phyloP scores from a whole-genome alignment of 2,888 invertebrate species.

The Chalcis sispes region DNA sequence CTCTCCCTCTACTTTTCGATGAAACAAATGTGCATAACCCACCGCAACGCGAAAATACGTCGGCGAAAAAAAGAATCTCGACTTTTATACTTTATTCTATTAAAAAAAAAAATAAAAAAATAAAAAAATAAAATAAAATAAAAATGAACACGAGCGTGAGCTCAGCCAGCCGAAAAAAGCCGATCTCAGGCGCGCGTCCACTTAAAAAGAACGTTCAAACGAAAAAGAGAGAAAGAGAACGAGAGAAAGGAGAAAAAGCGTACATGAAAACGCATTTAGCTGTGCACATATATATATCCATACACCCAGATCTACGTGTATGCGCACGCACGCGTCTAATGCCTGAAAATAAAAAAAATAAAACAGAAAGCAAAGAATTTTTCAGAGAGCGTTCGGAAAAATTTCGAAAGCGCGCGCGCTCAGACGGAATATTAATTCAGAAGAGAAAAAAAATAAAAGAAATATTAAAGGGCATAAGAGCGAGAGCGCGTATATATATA shows the following conservation, averaged over 20 bases:
- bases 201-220: conserved; percentile 37
- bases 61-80: conserved; percentile 20
- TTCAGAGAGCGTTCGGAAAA: conserved; percentile 19
- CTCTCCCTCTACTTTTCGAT: too few relatives aligned
- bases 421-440: conserved; percentile 29
- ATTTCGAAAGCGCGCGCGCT: conserved; percentile 5
- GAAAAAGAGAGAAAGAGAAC: neutral
- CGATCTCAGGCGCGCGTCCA: conserved; percentile 32
- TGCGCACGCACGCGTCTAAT: conserved; percentile 1
- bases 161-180: conserved; percentile 38
- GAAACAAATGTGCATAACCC: conserved; percentile 12
- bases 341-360: neutral
- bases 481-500: too few relatives aligned
- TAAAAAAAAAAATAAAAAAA: neutral
- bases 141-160: neutral
- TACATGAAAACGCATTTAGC: conserved; percentile 58
- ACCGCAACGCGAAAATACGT: neutral
- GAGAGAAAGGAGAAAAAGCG: conserved; percentile 18
- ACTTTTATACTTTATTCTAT: conserved; percentile 10
- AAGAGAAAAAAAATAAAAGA: conserved; percentile 12
- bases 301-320: neutral
- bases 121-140: neutral
- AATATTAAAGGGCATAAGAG: neutral
- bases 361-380: too few relatives aligned
- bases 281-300: conserved; percentile 29